Base-by-base conservation (phyloP, 2,797 vertebrate species). In the Pampus argenteus region DNA sequence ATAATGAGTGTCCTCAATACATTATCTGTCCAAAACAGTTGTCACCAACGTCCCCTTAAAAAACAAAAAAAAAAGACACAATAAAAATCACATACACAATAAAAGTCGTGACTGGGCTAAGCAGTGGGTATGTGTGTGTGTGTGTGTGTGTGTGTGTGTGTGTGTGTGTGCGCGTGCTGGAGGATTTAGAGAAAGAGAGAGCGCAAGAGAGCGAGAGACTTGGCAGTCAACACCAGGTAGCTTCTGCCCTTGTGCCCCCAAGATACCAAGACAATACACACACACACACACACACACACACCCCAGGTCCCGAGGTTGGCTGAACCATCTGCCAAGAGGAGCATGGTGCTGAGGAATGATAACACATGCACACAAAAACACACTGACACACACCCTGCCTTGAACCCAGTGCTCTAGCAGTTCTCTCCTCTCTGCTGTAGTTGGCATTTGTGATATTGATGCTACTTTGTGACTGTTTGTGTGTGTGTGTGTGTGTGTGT, bases 281-380 rank as follows among this genome's bases (percentile, higher is more conserved):
- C 62, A 56, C 48, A 36, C 59, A 36, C n/a, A 31, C 64, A 49
- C 64, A 65, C 52, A 72, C 58, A 79, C 51, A 65, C 55, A 57
- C 61, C 0, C 57, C 50, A 50, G 69, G 76, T 84, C 86, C 71
- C 42, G 60, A 83, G 88, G 86, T 84, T 84, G 76, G 83, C 82
- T 79, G 57, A 76, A 67, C 79, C 81, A 86, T 86, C 87, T 84
- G 83, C 74, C 83, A 88, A 78, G 75, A 83, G 77, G 81, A 85
- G 76, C 78, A 83, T 64, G 78, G 87, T 85, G 81, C 72, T 77
- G 71, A 86, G 86, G 86, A 91, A 91, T 91, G 89, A 89, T 91
- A 91, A 90, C 71, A 38, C 75, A 82, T 38, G 11, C 76, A 59
- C 66, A 68, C 52, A 75, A 25, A 75, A 47, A 66, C 34, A 38